A percentile compares a stretch with the other conserved stretches of the same genome.
phyloP scores from a whole-genome alignment of 2,113 vertebrate species.

The Felis catus region F.catus_Fca126_mat1.0 CM031413.1:27340501-27341000 shows the following conservation, averaged over 20 bases:
- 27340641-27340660: conserved; percentile 49
- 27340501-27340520: conserved; percentile 33
- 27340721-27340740: not conserved
- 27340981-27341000: conserved; percentile 81
- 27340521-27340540: not conserved
- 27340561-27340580: conserved; percentile 46
- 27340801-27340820: not conserved
- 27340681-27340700: not conserved
- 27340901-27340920: not conserved
- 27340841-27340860: not conserved
- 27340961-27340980: conserved; percentile 79
- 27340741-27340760: not conserved
- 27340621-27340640: conserved; percentile 6
- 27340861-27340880: not conserved
- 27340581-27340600: conserved; percentile 46
- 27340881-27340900: not conserved
- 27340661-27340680: not conserved
- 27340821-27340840: not conserved
- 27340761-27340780: not conserved
- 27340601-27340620: conserved; percentile 61
- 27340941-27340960: conserved; percentile 65
- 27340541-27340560: conserved; percentile 34
- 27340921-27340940: conserved; percentile 54
- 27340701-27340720: rapidly evolving
- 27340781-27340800: not conserved